Base-by-base conservation (phyloP, 2,797 vertebrate genomes). In the Liparis tanakae region DNA sequence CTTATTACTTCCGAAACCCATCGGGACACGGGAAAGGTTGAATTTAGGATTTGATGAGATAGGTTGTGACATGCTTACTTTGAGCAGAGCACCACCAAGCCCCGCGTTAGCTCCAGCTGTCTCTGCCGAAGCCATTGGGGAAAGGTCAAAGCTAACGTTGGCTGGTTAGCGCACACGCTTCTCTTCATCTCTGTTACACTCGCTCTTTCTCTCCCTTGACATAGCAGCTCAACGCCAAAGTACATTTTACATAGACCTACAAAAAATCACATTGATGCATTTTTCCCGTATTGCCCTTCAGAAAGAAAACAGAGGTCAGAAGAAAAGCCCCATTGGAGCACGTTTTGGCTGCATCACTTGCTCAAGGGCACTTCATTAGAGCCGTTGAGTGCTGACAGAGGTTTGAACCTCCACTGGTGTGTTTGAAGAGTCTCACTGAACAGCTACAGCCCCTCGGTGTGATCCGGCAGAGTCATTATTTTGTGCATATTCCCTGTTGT, bases 21-120 rank as follows among this genome's bases (percentile, higher is more conserved):
- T 10, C 73, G 78, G 78, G 73, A 72, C 72, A 74, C 44, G 71
- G 62, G 74, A 82, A 87, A 87, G 84, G 84, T 87, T 86, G 85
- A 80, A 85, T 88, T 83, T 81, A 78, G 66, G 53, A 64, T 89
- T 83, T 90, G 89, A 90, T 84, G 75, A 86, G 80, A 91, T 89
- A 18, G 77, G 72, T 74, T 89, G 72, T 89, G 91, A 91, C 89
- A 87, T 78, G 74, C 77, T 79, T 85, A 80, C 88, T 89, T 92
- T 91, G 87, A 89, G 79, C 66, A 20, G 78, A 63, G 72, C 81
- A 83, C 57, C 81, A 81, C 63, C 80, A 76, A 70, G 65, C 60
- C 25, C 25, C 72, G 65, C n/a, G 48, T 78, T 79, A 64, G 79
- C 60, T 67, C 37, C 0, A n/a, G 43, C 83, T 43, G 37, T 13